These are phyloP conservation scores for Pachycephala philippinensis DNA, from an alignment of 2,113 vertebrate genomes.

Conservation along the genomic window DNA sequence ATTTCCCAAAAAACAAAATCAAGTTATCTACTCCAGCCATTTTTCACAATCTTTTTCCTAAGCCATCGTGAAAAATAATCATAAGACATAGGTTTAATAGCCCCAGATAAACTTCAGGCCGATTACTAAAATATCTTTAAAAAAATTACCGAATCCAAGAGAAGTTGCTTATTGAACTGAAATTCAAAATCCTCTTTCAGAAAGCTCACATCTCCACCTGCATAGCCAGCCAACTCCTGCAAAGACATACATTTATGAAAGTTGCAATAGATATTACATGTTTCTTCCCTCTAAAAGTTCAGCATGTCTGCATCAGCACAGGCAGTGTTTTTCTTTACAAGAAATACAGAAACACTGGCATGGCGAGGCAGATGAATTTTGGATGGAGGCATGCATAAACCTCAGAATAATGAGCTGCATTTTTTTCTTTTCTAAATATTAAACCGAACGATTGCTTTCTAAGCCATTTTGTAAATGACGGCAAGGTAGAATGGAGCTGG, in stretches of 20 bases:
- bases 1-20: background rate
- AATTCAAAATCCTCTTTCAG: slow-evolving; percentile 94
- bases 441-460: background rate
- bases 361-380: background rate
- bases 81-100: background rate
- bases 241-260: background rate
- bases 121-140: background rate
- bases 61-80: background rate
- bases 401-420: background rate
- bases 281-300: background rate
- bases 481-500: background rate
- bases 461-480: background rate
- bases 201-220: slow-evolving; percentile 90
- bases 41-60: background rate
- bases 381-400: background rate
- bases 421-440: background rate
- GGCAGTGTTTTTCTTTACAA: background rate
- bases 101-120: background rate
- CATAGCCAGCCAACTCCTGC: slow-evolving; percentile 93
- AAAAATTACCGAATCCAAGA: slow-evolving; percentile 85
- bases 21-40: background rate
- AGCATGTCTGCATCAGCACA: background rate
- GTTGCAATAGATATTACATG: background rate
- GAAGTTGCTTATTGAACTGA: slow-evolving; percentile 84
- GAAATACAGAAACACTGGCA: background rate